Base-by-base conservation (phyloP, 2,113 vertebrate species). In the Galbula dea region DNA sequence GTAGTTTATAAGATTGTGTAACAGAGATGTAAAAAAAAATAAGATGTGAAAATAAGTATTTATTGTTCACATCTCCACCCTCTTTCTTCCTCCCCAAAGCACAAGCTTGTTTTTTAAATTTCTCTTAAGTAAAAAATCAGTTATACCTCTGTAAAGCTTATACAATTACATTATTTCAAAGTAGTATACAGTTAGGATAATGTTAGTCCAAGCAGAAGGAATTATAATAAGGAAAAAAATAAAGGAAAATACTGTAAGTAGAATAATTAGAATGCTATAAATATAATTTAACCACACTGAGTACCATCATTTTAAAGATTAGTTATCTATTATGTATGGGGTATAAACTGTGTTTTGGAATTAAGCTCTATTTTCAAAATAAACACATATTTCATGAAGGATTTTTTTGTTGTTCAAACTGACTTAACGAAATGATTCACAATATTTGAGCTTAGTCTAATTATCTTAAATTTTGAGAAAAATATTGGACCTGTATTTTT, bases 51-150 rank as follows among this genome's bases (percentile, higher is more conserved):
- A 69, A 7, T 32, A 77, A 41, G 52, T 69, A 32, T 26, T 43
- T 61, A 13, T 30, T 87, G 5, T 68, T 76, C 18, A 51, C 3
- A 37, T 52, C 16, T 74, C 5, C 4, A 52, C n/a, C 5, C 2
- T 49, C 12, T 7, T 11, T 12, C 14, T 71, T 84, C 22, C 2
- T 73, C 2, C 16, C 10, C 18, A 48, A 62, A 48, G 23, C 9
- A 46, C 4, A 59, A 41, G 26, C 4, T 71, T 2, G 1, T 0
- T 24, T 45, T 74, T 36, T 43, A 4, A 0, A 3, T 26, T 62
- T 57, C 6, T 48, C 12, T 41, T 30, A 65, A 62, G 36, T 12
- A 71, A 83, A n/a, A 65, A 34, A n/a, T 46, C 2, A 51, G 2
- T 45, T 51, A 29, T 21, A 68, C 23, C 26, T 74, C 39, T 57